phyloP scores from a whole-genome alignment of 1,140 invertebrate genomes.

The Drepana arcuata region DNA sequence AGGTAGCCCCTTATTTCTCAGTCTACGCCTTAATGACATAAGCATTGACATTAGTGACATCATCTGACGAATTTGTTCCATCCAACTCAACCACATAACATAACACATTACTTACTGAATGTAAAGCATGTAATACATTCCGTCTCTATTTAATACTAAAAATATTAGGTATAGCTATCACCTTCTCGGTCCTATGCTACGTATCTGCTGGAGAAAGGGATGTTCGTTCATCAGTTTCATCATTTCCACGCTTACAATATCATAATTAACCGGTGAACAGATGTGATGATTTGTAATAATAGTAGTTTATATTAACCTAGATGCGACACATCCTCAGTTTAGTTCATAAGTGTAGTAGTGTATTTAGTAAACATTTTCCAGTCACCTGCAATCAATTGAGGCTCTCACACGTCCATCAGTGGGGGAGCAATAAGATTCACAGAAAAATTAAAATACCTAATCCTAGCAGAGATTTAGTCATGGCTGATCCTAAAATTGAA shows the following conservation, averaged over 20 bases:
- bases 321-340: slow-evolving; percentile 53
- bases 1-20: too few species aligned
- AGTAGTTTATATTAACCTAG: slow-evolving; percentile 24
- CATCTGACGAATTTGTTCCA: too few species aligned
- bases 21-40: too few species aligned
- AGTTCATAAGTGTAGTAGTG: slow-evolving; percentile 55
- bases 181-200: too few species aligned
- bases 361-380: slow-evolving; percentile 47
- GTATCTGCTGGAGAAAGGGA: too few species aligned
- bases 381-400: slow-evolving; percentile 22
- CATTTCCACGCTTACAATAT: slow-evolving; percentile 57
- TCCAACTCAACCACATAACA: too few species aligned
- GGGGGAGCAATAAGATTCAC: slow-evolving; percentile 83
- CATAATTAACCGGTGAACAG: slow-evolving; percentile 38
- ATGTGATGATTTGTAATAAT: slow-evolving; percentile 22
- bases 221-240: too few species aligned
- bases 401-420: slow-evolving; percentile 50
- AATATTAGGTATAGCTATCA: too few species aligned
- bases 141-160: too few species aligned
- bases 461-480: slow-evolving; percentile 71
- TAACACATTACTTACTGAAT: too few species aligned
- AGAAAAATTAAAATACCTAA: slow-evolving; percentile 76
- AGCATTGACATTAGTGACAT: too few species aligned
- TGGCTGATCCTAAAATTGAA: slow-evolving; percentile 88
- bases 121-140: too few species aligned